phyloP scores from a whole-genome alignment of 2,797 vertebrate species.

The Hipposideros larvatus region DNA sequence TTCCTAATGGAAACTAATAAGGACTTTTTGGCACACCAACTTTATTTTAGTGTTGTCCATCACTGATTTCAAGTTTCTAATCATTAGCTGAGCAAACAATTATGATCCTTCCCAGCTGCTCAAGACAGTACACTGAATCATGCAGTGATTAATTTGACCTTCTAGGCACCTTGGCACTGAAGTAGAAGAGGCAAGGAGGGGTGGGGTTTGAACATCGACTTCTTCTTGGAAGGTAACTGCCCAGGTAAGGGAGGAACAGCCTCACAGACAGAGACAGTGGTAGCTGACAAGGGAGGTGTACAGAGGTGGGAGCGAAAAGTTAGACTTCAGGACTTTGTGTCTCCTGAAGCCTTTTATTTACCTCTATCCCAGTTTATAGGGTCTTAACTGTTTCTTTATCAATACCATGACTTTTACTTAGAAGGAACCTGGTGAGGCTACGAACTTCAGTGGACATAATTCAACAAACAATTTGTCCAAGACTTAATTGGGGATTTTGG shows the following conservation, averaged over 20 bases:
- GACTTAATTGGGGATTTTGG: background rate
- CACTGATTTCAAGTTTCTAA: constrained; percentile 52
- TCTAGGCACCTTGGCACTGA: background rate
- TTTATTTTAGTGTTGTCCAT: constrained; percentile 45
- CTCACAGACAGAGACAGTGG: background rate
- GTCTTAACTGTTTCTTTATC: background rate
- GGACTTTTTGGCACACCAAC: background rate
- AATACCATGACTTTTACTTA: background rate
- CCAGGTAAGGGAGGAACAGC: background rate
- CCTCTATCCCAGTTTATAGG: background rate
- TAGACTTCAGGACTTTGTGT: background rate
- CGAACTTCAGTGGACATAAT: background rate
- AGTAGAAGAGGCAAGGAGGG: background rate
- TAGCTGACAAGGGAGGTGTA: background rate
- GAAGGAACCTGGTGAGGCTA: background rate
- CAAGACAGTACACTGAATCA: background rate
- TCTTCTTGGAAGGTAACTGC: background rate
- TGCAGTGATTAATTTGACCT: constrained; percentile 7
- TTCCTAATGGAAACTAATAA: constrained; percentile 28
- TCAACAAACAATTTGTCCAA: background rate
- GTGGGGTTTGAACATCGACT: background rate
- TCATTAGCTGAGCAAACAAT: constrained; percentile 63
- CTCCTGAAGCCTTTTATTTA: background rate
- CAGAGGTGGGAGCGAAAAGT: background rate
- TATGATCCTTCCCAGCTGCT: constrained; percentile 64